phyloP scores from a whole-genome alignment of 2,797 vertebrate species.

The Adelosebastes latens region DNA sequence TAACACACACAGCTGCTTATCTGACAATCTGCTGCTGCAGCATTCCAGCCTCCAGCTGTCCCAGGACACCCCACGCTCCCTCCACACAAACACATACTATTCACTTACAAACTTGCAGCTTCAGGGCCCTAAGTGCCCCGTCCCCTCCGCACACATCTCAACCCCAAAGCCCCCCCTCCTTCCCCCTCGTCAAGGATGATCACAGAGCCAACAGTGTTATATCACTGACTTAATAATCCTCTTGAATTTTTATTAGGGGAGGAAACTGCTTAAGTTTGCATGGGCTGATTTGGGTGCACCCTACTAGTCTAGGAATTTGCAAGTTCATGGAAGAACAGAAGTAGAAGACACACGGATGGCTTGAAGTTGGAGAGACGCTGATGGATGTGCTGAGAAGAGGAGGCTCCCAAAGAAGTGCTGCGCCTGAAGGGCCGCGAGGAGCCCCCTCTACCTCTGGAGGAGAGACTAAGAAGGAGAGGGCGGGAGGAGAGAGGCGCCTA shows the following conservation, averaged over 20 bases:
- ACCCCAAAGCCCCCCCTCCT: neutral
- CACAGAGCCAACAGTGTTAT: conserved; percentile 47
- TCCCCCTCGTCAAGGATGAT: conserved; percentile 21
- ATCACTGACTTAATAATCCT: conserved; percentile 53
- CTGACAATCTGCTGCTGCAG: conserved; percentile 78
- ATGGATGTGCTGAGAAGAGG: conserved; percentile 15
- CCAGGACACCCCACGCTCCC: conserved; percentile 69
- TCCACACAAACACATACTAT: conserved; percentile 57
- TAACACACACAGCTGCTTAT: conserved; percentile 79
- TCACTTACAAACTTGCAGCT: conserved; percentile 46
- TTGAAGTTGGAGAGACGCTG: conserved; percentile 7
- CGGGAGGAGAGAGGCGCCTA: conserved; percentile 48
- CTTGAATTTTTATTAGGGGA: conserved; percentile 35
- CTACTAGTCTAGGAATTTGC: conserved; percentile 35
- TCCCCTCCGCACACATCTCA: conserved; percentile 16
- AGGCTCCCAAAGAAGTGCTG: conserved; percentile 14
- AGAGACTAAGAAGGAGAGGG: conserved; percentile 38
- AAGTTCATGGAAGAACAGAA: conserved; percentile 28
- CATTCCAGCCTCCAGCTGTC: conserved; percentile 74
- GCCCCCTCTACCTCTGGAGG: conserved; percentile 59
- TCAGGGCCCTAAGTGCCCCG: conserved; percentile 32
- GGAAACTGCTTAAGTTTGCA: conserved; percentile 30
- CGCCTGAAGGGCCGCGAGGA: conserved; percentile 59
- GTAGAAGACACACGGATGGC: conserved; percentile 6
- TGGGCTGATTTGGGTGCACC: conserved; percentile 24